A percentile compares a stretch with the other conserved stretches of the same genome.
Conservation (phyloP, 2,113 vertebrate genomes). For the Melozone crissalis region DNA sequence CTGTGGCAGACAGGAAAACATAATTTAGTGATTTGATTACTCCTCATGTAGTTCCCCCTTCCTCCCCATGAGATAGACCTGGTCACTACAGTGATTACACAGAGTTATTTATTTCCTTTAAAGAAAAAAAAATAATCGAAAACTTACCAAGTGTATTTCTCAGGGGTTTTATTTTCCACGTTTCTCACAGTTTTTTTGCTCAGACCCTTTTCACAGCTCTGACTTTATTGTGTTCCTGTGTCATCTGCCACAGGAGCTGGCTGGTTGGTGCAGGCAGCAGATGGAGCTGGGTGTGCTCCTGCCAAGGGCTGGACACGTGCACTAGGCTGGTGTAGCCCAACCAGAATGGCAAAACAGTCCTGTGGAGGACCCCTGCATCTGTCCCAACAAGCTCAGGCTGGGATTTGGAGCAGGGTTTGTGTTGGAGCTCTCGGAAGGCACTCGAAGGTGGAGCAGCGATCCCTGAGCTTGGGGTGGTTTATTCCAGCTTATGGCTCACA, state of each 20-base stretch:
- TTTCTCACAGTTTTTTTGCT: background rate
- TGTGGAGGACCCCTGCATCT: constrained; percentile 13
- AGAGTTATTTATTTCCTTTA: background rate
- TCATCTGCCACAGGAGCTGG: constrained; percentile 31
- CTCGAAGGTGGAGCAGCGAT: background rate
- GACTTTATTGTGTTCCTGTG: background rate
- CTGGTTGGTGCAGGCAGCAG: constrained; percentile 49
- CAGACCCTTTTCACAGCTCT: background rate
- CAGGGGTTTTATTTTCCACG: background rate
- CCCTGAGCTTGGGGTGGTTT: background rate
- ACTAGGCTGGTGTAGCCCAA: background rate
- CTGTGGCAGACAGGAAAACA: background rate
- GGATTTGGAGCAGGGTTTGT: background rate
- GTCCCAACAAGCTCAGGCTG: background rate
- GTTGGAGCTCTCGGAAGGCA: background rate
- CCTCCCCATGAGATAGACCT: background rate
- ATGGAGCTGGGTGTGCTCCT: constrained; percentile 54
- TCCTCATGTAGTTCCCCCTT: background rate
- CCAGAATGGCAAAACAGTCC: constrained; percentile 51
- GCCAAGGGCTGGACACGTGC: constrained; percentile 24
- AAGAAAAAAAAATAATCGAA: background rate
- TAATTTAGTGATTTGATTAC: background rate
- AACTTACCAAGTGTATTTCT: background rate
- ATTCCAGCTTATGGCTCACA: background rate
- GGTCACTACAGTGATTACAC: background rate